Conservation (phyloP, 2,113 vertebrate species). For the Tichodroma muraria region DNA sequence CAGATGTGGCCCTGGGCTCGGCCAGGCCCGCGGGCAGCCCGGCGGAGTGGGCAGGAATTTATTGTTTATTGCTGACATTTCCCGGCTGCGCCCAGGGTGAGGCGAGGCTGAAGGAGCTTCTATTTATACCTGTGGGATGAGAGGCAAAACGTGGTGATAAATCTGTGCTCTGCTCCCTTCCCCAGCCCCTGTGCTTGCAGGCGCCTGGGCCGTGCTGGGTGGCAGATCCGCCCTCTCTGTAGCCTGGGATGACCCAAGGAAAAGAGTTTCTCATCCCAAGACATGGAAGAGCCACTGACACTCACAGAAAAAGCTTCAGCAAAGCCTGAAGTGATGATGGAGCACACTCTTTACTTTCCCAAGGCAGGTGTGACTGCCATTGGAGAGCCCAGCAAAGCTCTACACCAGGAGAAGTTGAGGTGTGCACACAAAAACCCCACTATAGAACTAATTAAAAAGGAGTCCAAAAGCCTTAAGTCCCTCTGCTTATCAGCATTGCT, state of each 20-base stretch:
- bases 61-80: not conserved
- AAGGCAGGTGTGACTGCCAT: not conserved
- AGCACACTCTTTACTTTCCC: not conserved
- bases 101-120: slow-evolving; percentile 1
- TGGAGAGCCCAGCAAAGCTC: not conserved
- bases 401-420: not conserved
- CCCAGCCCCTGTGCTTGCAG: not conserved
- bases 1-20: not conserved
- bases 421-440: not conserved
- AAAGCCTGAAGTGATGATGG: not conserved
- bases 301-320: not conserved
- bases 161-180: not conserved
- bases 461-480: slow-evolving; percentile 39
- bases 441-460: slow-evolving; percentile 55
- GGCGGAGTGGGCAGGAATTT: not conserved
- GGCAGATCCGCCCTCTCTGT: accelerated
- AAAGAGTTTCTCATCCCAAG: not conserved
- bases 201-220: not conserved
- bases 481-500: slow-evolving; percentile 47
- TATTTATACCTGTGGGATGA: slow-evolving; percentile 43
- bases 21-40: not conserved
- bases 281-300: accelerated
- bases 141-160: not conserved
- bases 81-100: not conserved
- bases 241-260: not conserved